Base-by-base conservation (phyloP, 2,888 invertebrate species). In the Heliconius cydno region DNA sequence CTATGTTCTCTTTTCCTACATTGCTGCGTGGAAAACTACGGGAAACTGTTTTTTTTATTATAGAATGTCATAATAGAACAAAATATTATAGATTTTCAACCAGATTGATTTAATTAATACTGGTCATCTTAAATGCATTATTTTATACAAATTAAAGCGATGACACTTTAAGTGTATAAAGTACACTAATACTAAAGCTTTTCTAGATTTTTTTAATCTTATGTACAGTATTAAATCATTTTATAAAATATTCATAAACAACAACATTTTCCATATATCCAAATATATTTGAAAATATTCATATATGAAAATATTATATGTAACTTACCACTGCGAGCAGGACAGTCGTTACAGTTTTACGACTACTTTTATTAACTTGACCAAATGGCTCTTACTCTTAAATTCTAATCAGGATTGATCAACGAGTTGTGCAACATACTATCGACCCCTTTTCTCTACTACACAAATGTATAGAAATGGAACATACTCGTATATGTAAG, bases 361-460 rank as follows among this genome's bases (percentile, higher is more conserved):
- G 34, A n/a, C 76, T 30, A 34, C 30, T 67, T 66, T 34, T 76
- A 67, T 76, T 66, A 46, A 65, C 66, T 38, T 38, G 52, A 72
- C 72, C 72, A 60, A 73, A 34, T 73, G 72, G 57, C 52, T 60
- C 52, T 57, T 73, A 60, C 34, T 34, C 1, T 34, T 34, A 34
- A 73, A 73, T 60, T 73, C 30, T 73, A 73, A 60, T 60, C 57
- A 73, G 57, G 30, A 57, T 34, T 73, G 72, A 73, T 73, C 57
- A 60, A 73, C 72, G 30, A 30, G 34, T 72, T 57, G 57, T 22
- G 72, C 30, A 60, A 57, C 57, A 34, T 73, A 34, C 22, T 1
- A n/a, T n/a, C 13, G 57, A 60, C 72, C 72, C 30, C 72, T 60
- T 73, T 34, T 57, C 34, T 34, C 12, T n/a, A 30, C 7, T 57